phyloP scores from a whole-genome alignment of 2,888 invertebrate genomes.

The Ectemnius cavifrons region DNA sequence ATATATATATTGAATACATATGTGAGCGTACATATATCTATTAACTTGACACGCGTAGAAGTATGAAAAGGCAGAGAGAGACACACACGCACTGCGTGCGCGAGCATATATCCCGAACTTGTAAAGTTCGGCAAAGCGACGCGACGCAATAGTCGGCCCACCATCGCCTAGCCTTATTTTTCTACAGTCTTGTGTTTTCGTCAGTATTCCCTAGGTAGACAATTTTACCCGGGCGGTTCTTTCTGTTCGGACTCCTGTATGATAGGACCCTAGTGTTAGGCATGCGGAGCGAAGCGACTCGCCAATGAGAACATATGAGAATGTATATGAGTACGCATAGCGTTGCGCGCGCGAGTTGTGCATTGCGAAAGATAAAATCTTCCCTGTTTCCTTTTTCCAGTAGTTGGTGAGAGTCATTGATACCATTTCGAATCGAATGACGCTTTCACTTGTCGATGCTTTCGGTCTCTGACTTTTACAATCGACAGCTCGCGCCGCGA shows the following conservation, averaged over 20 bases:
- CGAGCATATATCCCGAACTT: not conserved
- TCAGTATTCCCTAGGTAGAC: conserved; percentile 69
- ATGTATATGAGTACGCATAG: conserved; percentile 45
- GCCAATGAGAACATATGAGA: conserved; percentile 34
- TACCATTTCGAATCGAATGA: not conserved
- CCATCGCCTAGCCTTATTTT: conserved; percentile 75
- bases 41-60: conserved; percentile 30
- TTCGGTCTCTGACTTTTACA: conserved; percentile 44
- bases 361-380: conserved; percentile 43
- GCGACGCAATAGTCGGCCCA: conserved; percentile 45
- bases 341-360: conserved; percentile 59
- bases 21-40: not conserved
- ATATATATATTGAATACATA: conserved; percentile 13
- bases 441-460: not conserved
- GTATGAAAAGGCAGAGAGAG: conserved; percentile 25
- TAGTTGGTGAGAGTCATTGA: too few relatives aligned
- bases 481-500: conserved; percentile 63
- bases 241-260: conserved; percentile 52
- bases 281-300: conserved; percentile 46
- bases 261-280: conserved; percentile 48
- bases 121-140: not conserved
- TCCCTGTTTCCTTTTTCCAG: too few relatives aligned
- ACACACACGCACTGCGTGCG: conserved; percentile 11
- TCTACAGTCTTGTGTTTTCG: conserved; percentile 73
- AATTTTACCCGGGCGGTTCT: conserved; percentile 30